These are phyloP conservation scores for Siniperca undulata DNA, from an alignment of 2,797 vertebrate genomes.

Conservation along the genomic window DNA sequence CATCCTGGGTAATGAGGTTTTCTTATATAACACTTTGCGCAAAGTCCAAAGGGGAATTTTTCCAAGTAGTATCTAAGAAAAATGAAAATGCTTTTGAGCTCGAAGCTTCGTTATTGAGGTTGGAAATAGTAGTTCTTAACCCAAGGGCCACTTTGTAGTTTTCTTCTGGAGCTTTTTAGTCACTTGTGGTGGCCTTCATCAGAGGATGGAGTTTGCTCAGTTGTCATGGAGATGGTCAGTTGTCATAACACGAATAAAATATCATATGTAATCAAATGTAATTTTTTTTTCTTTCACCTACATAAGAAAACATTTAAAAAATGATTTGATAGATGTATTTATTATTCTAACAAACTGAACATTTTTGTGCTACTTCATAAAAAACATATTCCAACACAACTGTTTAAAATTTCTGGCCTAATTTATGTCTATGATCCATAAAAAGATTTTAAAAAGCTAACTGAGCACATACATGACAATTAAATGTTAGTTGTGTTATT, in stretches of 20 bases:
- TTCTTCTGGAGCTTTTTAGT: background rate
- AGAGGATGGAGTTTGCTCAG: too few species aligned
- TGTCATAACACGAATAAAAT: background rate
- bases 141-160: background rate
- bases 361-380: background rate
- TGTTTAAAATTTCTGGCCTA: background rate
- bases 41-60: accelerated
- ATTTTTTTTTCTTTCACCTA: background rate
- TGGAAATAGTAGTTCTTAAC: background rate
- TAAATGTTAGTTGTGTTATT: background rate
- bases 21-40: accelerated
- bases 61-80: accelerated
- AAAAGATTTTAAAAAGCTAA: background rate
- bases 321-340: too few species aligned
- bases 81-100: background rate
- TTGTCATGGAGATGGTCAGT: background rate
- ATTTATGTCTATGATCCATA: background rate
- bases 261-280: too few species aligned
- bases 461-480: background rate
- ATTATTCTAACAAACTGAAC: too few species aligned
- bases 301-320: too few species aligned
- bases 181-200: too few species aligned
- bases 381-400: background rate
- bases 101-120: background rate
- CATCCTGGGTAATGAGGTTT: slow-evolving; percentile 67